Percentiles rank a stretch among this genome's conserved stretches.
phyloP scores from a whole-genome alignment of 2,888 invertebrate species.

The Emmelina monodactyla region DNA sequence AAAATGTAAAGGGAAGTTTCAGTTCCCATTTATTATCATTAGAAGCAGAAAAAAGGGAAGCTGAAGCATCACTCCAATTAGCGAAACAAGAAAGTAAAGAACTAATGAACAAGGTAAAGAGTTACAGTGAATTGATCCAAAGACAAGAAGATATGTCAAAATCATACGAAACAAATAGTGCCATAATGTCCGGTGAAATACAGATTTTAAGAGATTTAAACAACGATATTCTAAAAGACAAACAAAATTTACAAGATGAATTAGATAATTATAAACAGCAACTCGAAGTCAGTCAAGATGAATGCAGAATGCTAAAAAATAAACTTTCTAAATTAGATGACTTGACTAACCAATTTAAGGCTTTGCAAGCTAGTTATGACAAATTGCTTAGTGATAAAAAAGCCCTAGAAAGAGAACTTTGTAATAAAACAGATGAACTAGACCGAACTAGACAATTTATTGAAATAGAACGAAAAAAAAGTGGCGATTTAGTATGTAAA shows the following conservation, averaged over 20 bases:
- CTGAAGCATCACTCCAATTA: constrained; percentile 26
- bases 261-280: constrained; percentile 26
- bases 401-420: constrained; percentile 27
- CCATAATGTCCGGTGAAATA: constrained; percentile 29
- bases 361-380: constrained; percentile 23
- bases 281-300: constrained; percentile 28
- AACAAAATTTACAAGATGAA: constrained; percentile 28
- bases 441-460: constrained; percentile 23
- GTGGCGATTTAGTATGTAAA: constrained; percentile 23
- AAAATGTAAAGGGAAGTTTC: constrained; percentile 25
- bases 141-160: constrained; percentile 22
- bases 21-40: constrained; percentile 23
- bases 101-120: constrained; percentile 30
- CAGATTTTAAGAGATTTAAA: constrained; percentile 29
- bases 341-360: constrained; percentile 21
- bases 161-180: constrained; percentile 21
- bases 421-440: constrained; percentile 23
- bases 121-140: constrained; percentile 23
- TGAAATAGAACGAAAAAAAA: constrained; percentile 27
- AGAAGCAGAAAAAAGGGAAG: constrained; percentile 31
- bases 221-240: constrained; percentile 20
- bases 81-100: constrained; percentile 39
- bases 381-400: constrained; percentile 25
- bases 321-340: constrained; percentile 26
- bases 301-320: constrained; percentile 28